Percentiles rank a stretch among this genome's conserved stretches.
Evolutionary conservation across 2,888 invertebrate genomes (phyloP).

Genomic region (Merodon equestris): DNA sequence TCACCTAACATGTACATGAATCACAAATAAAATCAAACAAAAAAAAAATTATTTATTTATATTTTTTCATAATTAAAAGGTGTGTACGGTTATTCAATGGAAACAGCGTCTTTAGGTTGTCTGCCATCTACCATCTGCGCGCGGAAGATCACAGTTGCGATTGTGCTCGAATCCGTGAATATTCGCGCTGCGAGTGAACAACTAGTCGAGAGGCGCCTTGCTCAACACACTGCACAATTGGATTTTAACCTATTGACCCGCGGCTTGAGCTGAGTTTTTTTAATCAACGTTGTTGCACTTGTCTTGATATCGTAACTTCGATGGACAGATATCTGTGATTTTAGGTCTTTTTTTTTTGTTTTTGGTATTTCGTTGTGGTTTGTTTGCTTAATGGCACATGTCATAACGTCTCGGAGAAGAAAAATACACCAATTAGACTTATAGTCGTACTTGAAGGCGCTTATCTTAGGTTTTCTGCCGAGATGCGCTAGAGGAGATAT

Average conservation of each 20-base stretch:
- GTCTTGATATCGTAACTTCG: constrained; percentile 11
- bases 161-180: constrained; percentile 28
- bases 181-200: constrained; percentile 12
- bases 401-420: too few species aligned
- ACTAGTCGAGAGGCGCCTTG: constrained; percentile 9
- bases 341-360: too few species aligned
- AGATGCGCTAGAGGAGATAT: too few species aligned
- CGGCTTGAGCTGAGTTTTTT: constrained; percentile 24
- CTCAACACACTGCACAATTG: constrained; percentile 37
- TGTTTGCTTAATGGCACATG: constrained; percentile 1
- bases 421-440: too few species aligned
- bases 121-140: neutral
- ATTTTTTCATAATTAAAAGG: constrained; percentile 55
- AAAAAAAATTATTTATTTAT: constrained; percentile 23
- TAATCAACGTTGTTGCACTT: constrained; percentile 27
- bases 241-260: constrained; percentile 52
- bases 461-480: too few species aligned
- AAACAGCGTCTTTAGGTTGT: constrained; percentile 2
- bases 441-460: too few species aligned
- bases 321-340: neutral
- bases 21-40: neutral
- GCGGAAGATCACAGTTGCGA: constrained; percentile 11
- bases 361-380: too few species aligned
- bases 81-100: constrained; percentile 41
- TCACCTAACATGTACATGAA: constrained; percentile 41